Base-by-base conservation (phyloP, 2,888 invertebrate species). In the Caenorhabditis sp. region DNA sequence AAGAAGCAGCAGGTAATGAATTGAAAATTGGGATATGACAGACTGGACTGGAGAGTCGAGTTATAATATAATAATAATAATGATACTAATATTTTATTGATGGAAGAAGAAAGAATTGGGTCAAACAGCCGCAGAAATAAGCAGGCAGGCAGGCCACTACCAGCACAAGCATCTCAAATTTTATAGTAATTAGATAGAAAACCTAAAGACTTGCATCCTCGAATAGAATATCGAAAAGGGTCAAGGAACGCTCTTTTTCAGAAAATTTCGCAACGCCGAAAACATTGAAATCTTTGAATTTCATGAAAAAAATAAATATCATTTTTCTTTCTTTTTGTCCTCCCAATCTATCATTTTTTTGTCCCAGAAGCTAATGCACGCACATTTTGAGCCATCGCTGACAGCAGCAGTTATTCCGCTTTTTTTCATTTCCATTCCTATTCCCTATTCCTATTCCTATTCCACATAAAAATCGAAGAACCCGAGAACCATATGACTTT, bases 401-500 rank as follows among this genome's bases (percentile, higher is more conserved):
- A 67, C 60, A 58, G 35, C 51, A 56, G 53, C 28, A 56, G 58
- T 61, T 61, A 61, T 67, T 44, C 32, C 32, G 32, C 32, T 32
- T 6, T 32, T 32, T 32, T 9, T 32, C n/a, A 32, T 32, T 32
- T 9, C 32, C 9, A 32, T 32, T 37, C 65, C 11, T 26, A 53
- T 26, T 24, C 15, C 55, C 32, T 32, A 32, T 32, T 32, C 32
- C 32, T 32, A 32, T 32, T 37, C 65, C 11, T 26, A 53, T 26
- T 24, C 15, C 55, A 60, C 76, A 76, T 58, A 65, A 74, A 67
- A 72, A 60, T 15, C 15, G 53, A 67, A 32, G 65, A 60, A n/a
- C 15, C 61, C 32, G 40, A 67, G 67, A 67, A 76, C 76, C 76
- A 76, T 60, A 76, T 76, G 76, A 76, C 76, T 67, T 76, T 76